Evolutionary conservation across 53 echinoderm and acorn worm genomes (phyloP).

Genomic region (Temnopleurus reevesii): DNA sequence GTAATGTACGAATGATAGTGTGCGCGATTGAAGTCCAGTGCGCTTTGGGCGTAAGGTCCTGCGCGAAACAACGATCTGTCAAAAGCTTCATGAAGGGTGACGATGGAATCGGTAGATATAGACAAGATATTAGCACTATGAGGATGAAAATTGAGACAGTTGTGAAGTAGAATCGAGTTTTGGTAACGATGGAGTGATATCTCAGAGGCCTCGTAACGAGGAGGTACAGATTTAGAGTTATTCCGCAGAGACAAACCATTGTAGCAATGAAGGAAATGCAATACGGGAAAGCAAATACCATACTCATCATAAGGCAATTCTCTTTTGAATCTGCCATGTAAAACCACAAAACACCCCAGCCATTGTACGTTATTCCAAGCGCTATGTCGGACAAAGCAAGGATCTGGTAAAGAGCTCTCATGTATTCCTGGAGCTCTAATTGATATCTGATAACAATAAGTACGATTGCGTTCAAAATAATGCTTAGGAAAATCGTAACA

Average conservation of each 20-base stretch:
- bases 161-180: not conserved
- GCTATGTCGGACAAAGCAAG: not conserved
- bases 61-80: not conserved
- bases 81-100: not conserved
- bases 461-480: not conserved
- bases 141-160: not conserved
- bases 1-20: not conserved
- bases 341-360: not conserved
- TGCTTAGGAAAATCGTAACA: not conserved
- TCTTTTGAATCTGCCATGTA: not conserved
- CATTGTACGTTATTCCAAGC: not conserved
- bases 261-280: not conserved
- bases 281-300: not conserved
- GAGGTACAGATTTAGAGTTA: not conserved
- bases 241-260: slow-evolving; percentile 18
- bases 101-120: slow-evolving; percentile 12
- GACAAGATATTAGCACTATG: not conserved
- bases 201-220: not conserved
- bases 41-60: not conserved
- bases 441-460: not conserved
- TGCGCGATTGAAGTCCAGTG: not conserved
- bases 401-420: not conserved
- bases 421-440: not conserved
- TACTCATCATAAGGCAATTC: not conserved
- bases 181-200: not conserved